A percentile compares a stretch with the other conserved stretches of the same genome.
phyloP scores from a whole-genome alignment of 2,888 invertebrate species.

The Rambutsinella grinnellia region DNA sequence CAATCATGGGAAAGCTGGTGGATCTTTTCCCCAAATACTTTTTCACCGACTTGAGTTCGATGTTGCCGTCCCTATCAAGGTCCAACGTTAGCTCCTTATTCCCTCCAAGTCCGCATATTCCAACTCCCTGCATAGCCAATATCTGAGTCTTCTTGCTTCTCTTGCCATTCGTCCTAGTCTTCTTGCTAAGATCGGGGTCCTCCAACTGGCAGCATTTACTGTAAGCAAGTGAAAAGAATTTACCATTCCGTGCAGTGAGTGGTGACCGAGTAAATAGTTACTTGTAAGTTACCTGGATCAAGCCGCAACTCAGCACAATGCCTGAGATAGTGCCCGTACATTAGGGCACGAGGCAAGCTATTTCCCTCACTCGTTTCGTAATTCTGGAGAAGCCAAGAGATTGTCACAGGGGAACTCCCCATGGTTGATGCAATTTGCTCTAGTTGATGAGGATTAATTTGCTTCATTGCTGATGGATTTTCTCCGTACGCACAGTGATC shows the following conservation, averaged over 20 bases:
- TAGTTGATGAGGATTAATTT: constrained; percentile 28
- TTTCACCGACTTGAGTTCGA: constrained; percentile 33
- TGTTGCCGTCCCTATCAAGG: constrained; percentile 18
- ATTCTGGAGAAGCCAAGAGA: constrained; percentile 75
- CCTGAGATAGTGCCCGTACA: constrained; percentile 95
- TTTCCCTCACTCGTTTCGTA: constrained; percentile 76
- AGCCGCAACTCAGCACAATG: constrained; percentile 94
- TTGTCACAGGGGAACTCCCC: constrained; percentile 39
- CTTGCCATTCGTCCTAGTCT: constrained; percentile 35
- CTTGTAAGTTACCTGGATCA: too few species aligned
- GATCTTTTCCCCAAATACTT: constrained; percentile 26
- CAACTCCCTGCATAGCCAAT: constrained; percentile 39
- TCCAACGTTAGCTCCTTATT: constrained; percentile 30
- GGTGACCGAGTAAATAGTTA: too few species aligned
- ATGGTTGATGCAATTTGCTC: constrained; percentile 35
- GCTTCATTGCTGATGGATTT: constrained; percentile 3
- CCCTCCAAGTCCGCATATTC: constrained; percentile 39
- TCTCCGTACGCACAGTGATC: constrained; percentile 21
- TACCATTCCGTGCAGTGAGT: too few species aligned
- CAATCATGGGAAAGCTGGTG: constrained; percentile 24
- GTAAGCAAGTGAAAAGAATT: too few species aligned
- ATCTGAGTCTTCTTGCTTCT: constrained; percentile 40
- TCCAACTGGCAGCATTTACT: too few species aligned
- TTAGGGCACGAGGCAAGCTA: constrained; percentile 74
- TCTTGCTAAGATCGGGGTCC: constrained; percentile 43